These are phyloP conservation scores for Liopterus haemorrhoidalis DNA, from an alignment of 2,888 invertebrate genomes.

Conservation along the genomic window DNA sequence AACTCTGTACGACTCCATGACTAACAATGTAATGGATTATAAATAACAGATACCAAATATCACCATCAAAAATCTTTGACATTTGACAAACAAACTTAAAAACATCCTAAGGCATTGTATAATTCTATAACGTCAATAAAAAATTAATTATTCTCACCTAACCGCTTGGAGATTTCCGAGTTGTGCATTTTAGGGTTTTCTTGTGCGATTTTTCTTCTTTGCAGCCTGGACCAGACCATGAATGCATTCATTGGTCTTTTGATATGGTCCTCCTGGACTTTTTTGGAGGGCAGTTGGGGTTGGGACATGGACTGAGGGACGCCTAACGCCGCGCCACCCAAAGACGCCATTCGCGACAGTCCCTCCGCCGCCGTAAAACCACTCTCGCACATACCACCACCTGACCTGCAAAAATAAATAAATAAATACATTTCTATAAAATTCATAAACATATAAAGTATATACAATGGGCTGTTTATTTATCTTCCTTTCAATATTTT, in stretches of 20 bases:
- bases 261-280: conserved; percentile 78
- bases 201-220: conserved; percentile 90
- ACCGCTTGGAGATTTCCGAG: conserved; percentile 89
- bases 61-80: too few species aligned
- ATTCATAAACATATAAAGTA: conserved; percentile 4
- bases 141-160: too few species aligned
- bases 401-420: conserved; percentile 52
- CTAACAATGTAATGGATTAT: too few species aligned
- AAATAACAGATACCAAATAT: too few species aligned
- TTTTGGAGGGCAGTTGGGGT: conserved; percentile 49
- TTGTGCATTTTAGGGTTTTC: conserved; percentile 99
- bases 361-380: conserved; percentile 59
- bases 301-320: conserved; percentile 50
- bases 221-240: conserved; percentile 95
- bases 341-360: conserved; percentile 52
- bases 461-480: too few species aligned
- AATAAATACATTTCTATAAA: conserved; percentile 6
- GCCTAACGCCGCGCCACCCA: conserved; percentile 55
- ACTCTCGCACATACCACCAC: conserved; percentile 68
- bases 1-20: too few species aligned
- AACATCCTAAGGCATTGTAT: not conserved
- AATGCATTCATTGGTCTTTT: conserved; percentile 98
- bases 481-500: too few species aligned
- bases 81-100: too few species aligned
- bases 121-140: not conserved